Conservation (phyloP, 2,888 invertebrate species). For the Malthinus seriepunctatus region DNA sequence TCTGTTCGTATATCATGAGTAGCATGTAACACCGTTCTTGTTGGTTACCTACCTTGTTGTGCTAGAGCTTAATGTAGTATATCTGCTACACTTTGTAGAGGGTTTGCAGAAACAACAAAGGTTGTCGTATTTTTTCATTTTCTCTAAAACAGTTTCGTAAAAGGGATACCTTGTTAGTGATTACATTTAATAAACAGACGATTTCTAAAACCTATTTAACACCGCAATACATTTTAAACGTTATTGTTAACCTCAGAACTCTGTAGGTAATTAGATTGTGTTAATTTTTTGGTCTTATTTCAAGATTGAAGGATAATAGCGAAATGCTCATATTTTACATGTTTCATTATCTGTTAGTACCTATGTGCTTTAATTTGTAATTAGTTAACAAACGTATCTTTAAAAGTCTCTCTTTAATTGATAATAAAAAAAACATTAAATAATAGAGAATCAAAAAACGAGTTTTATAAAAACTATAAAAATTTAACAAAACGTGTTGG, state of each 20-base stretch:
- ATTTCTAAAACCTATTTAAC: neutral
- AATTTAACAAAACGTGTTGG: conserved; percentile 2
- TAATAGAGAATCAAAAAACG: neutral
- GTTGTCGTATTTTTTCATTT: conserved; percentile 40
- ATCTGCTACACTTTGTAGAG: conserved; percentile 41
- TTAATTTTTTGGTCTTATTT: neutral
- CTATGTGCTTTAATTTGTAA: neutral
- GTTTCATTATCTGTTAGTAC: neutral
- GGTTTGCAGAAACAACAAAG: conserved; percentile 38
- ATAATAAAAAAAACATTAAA: neutral
- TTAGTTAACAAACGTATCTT: neutral
- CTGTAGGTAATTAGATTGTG: neutral
- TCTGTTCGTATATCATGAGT: conserved; percentile 45
- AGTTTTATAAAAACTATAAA: neutral
- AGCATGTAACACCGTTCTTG: conserved; percentile 40
- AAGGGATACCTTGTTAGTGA: conserved; percentile 14
- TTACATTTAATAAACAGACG: conserved; percentile 13
- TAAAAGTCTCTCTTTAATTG: no score
- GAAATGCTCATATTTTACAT: neutral
- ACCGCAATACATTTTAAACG: neutral
- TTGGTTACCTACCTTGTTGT: conserved; percentile 40
- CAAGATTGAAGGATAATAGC: neutral
- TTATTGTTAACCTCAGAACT: neutral
- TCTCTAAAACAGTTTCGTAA: conserved; percentile 18
- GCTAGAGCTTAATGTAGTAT: conserved; percentile 42